Evolutionary conservation across 2,888 invertebrate species (phyloP), one percentile per base, ranked within the genome.

Genomic region (Chrysotoxum bicinctum): DNA sequence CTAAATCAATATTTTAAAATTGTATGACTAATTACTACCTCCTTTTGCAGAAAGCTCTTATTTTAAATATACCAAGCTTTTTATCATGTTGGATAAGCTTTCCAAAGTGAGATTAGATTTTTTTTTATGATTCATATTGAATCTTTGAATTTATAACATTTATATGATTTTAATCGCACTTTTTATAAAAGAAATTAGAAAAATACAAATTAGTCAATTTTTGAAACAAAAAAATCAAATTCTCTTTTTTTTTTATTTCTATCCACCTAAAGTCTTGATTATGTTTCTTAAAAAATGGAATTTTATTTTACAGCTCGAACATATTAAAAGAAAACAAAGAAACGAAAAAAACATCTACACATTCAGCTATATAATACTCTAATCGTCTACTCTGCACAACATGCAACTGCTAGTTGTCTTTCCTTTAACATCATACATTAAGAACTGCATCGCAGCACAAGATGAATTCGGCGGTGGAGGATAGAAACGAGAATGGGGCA

Each of bases 241-340:
- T n/a, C 16, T 74, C 69, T 77, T 83, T 77, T 83, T 78, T 77
- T 83, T 75, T 70, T 70, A 73, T 74, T 74, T 72, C 26, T 30
- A 35, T 14, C n/a, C 26, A 30, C 21, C 1, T 16, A 48, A 23
- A 10, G 19, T 12, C 32, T 43, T 43, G 12, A 48, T 56, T 69
- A 6, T 69, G 19, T 50, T 70, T 30, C 64, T 64, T 58, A 58
- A 84, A 72, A 77, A 74, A 45, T 70, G 83, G 75, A 75, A 75
- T 84, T 85, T 81, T 85, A 85, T 85, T 70, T 85, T 85, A 68
- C 85, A 85, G 85, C 76, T 64, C 75, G 37, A 66, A 69, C 30
- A 19, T 26, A 56, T 54, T 32, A 58, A 10, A 16, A 64, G 14
- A 60, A 60, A 66, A 64, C 14, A 70, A 50, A 40, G 56, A 16